These are phyloP conservation scores for Microtus oregoni DNA, from an alignment of 2,113 vertebrate species.

Conservation along the genomic window DNA sequence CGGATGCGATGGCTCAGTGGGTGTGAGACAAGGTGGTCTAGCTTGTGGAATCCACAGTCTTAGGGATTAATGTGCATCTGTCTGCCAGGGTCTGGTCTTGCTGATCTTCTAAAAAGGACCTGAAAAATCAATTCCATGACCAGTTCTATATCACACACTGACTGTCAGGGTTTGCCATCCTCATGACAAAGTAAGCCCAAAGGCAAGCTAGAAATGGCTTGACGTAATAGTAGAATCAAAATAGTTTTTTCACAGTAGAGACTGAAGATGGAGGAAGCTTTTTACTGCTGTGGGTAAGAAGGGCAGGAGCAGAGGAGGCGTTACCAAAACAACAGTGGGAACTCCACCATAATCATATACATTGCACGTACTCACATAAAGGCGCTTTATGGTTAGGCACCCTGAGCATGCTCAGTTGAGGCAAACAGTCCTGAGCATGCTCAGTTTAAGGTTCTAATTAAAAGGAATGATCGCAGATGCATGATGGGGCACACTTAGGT, in stretches of 20 bases:
- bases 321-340: background rate
- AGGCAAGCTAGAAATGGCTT: background rate
- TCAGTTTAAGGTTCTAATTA: background rate
- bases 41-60: background rate
- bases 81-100: background rate
- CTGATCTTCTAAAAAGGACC: background rate
- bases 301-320: background rate
- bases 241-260: background rate
- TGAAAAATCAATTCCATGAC: background rate
- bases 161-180: background rate
- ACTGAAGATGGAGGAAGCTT: background rate
- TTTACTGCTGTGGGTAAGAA: background rate
- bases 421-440: too few relatives aligned
- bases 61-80: background rate
- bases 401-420: background rate
- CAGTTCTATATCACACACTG: background rate
- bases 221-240: background rate
- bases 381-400: background rate
- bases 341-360: background rate
- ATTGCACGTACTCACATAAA: background rate
- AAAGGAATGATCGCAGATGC: background rate
- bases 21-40: background rate
- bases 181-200: background rate
- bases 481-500: background rate
- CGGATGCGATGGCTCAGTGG: background rate